A percentile compares a stretch with the other conserved stretches of the same genome.
Conservation (phyloP, 2,888 invertebrate genomes). For the Melanargia galathea region DNA sequence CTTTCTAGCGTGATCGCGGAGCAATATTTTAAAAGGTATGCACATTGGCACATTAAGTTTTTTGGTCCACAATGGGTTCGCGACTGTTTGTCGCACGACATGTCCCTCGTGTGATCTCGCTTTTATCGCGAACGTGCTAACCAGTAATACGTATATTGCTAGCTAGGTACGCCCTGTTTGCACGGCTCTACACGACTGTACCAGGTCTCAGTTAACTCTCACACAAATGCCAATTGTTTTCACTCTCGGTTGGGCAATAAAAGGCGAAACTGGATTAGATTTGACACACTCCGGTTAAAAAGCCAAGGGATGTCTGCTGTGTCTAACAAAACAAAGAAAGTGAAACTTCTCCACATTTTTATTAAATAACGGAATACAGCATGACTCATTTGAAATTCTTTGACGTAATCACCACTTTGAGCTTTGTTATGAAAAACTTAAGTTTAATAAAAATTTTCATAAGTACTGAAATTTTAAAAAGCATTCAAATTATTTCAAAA, state of each 20-base stretch:
- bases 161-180: conserved; percentile 20
- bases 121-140: conserved; percentile 37
- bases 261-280: conserved; percentile 22
- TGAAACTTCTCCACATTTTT: conserved; percentile 1
- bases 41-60: background rate
- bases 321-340: background rate
- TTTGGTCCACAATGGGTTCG: background rate
- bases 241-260: conserved; percentile 29
- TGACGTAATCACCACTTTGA: background rate
- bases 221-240: conserved; percentile 30
- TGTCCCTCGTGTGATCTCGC: background rate
- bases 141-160: conserved; percentile 18
- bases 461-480: no score
- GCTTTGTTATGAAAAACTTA: no score
- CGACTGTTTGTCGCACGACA: background rate
- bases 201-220: conserved; percentile 27
- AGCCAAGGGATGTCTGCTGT: conserved; percentile 4
- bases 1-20: no score
- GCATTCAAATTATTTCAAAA: no score
- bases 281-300: conserved; percentile 17
- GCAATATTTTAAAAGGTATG: no score
- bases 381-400: background rate
- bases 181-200: conserved; percentile 31
- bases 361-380: background rate
- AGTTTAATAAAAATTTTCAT: background rate